Evolutionary conservation across 2,113 vertebrate genomes (phyloP), one percentile per base, ranked within the genome.

Genomic region (Podarcis cretensis): DNA sequence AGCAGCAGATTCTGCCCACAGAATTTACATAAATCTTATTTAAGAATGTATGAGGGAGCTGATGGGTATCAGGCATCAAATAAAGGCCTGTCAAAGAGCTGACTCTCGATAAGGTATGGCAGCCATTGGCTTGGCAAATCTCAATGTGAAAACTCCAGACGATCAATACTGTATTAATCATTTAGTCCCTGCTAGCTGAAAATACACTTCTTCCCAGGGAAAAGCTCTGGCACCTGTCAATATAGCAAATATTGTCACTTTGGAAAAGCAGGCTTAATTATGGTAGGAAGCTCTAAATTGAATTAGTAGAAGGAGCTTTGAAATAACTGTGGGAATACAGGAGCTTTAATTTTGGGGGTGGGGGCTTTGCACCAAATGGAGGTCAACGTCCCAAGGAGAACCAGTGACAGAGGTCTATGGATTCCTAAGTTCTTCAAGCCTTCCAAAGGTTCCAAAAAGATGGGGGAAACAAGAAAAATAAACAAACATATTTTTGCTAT

Each of bases 141-240:
- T 86, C 69, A 78, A 43, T 81, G 82, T 0, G 1, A 85, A 90
- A 87, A 20, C 65, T 87, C 83, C 66, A 69, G 69, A 79, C 84
- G 81, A 83, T 95, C 92, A 89, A 90, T 95, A 86, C 37, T 89
- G 27, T 87, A 89, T 92, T 93, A 94, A 94, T 95, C 37, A 89
- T 93, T 93, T 88, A 87, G 32, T 90, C 91, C 92, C 79, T 92
- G 69, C 59, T 89, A 91, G 63, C 91, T 90, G 86, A 87, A 93
- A 94, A 90, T 75, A 74, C 32, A 66, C 92, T 86, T 89, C 83
- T 23, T 89, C 85, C 91, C 78, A 92, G 25, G 14, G 40, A 71
- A 83, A 87, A 27, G 25, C 75, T 88, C 66, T 87, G 89, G 23
- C 90, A 81, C n/a, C 27, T 18, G 84, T 68, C 77, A 21, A 88